These are phyloP conservation scores for Lutraria lutraria DNA, from an alignment of 2,888 invertebrate genomes.

Conservation along the genomic window DNA sequence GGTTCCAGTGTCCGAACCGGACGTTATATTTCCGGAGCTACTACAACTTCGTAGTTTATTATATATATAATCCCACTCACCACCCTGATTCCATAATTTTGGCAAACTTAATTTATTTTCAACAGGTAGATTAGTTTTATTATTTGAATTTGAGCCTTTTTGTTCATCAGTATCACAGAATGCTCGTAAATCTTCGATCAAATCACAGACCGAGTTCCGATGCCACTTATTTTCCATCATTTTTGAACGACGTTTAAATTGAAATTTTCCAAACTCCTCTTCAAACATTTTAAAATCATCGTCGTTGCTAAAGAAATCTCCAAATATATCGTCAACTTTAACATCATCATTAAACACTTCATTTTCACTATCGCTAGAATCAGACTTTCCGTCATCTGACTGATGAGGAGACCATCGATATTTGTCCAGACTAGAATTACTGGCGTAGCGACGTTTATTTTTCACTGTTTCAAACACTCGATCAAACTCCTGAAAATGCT, in stretches of 20 bases:
- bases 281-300: constrained; percentile 83
- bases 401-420: constrained; percentile 70
- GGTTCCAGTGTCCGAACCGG: constrained; percentile 67
- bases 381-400: constrained; percentile 52
- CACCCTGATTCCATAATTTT: constrained; percentile 79
- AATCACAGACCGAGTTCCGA: constrained; percentile 81
- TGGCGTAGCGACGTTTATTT: constrained; percentile 74
- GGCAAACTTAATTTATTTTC: constrained; percentile 59
- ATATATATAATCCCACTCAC: constrained; percentile 82
- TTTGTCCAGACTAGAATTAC: constrained; percentile 71
- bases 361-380: constrained; percentile 55
- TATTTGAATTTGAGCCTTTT: constrained; percentile 62
- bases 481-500: constrained; percentile 84
- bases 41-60: constrained; percentile 78
- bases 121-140: constrained; percentile 39
- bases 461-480: constrained; percentile 82
- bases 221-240: constrained; percentile 73
- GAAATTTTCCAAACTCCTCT: constrained; percentile 81
- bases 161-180: constrained; percentile 80
- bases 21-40: constrained; percentile 55
- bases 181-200: constrained; percentile 80
- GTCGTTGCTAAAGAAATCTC: constrained; percentile 83
- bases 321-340: constrained; percentile 77
- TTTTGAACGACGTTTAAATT: constrained; percentile 77
- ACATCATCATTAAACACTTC: constrained; percentile 62